Base-by-base conservation (phyloP, 2,113 vertebrate species). In the Rhabdomys dilectus region DNA sequence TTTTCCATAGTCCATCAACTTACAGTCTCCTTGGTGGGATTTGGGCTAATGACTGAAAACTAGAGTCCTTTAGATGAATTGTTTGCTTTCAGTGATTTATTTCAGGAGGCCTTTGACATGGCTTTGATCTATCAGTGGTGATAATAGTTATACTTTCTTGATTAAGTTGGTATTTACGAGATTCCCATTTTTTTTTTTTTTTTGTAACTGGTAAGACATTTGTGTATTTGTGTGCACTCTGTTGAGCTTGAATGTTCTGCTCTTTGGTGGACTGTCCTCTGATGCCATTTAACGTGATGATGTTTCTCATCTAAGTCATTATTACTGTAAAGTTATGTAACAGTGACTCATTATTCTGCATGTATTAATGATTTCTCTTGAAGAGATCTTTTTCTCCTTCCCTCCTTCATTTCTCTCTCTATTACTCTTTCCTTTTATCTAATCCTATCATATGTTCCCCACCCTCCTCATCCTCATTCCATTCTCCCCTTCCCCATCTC, bases 311-410 rank as follows among this genome's bases (percentile, higher is more conserved):
- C 34, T 19, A 48, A 62, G 64, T 51, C 39, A 36, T 0, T 39
- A 29, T 53, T 82, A 45, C 64, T 36, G 0, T 3, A 60, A 89
- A 76, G 31, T 34, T 70, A 29, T 26, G 0, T 19, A 29, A 2
- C 58, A 51, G 53, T 60, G 66, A 29, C 53, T n/a, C 76, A 45
- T 62, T 89, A 2, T 56, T 91, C 31, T 66, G 0, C 34, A 0
- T 62, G 70, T 87, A 58, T 75, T 90, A 68, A 76, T 81, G 62
- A 60, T 86, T 96, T 88, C 45, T 91, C 51, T 62, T 92, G n/a
- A 92, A 80, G n/a, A 73, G 8, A 73, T n/a, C 72, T 13, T 78
- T 10, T 31, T 64, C 39, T 29, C 58, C 31, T 68, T 78, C 4
- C 62, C 17, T 7, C 53, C 77, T n/a, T 81, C 45, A 45, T 76